Evolutionary conservation across 2,888 invertebrate species (phyloP), one percentile per base, ranked within the genome.

Genomic region (Sabatieria punctata): DNA sequence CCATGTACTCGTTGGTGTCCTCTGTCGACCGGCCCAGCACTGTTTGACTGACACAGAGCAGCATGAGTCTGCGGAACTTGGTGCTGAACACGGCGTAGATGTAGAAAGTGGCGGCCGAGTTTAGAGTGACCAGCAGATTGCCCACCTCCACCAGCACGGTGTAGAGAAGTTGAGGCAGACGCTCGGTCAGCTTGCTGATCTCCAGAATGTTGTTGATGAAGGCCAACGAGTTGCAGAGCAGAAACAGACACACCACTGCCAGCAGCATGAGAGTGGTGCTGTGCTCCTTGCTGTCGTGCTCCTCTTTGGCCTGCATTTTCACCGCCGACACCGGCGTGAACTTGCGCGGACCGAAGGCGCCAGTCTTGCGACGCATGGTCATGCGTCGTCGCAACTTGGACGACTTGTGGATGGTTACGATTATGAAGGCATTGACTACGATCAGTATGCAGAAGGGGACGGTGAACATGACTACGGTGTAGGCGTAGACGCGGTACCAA

Each of bases 101-200:
- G 48, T 63, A 55, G 46, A 58, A 59, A 15, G 61, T 62, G 11
- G 56, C 54, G 8, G 60, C 57, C 2, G 61, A 63, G 49, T 63
- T 63, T 18, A 63, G 45, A 2, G 57, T 57, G 41, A 62, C 59
- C 24, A 62, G 49, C 13, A 60, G 48, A 45, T 62, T 62, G n/a
- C 58, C 57, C 19, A 61, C 48, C 48, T 61, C 54, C 4, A 59
- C 57, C 23, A 4, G 8, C 18, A 36, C 18, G 8, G 36, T 36
- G 13, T 35, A 6, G 6, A 36, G 8, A 18, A 11, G 30, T 30
- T 11, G 8, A 15, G 30, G 15, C 15, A 30, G 8, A 30, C 15
- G 8, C 30, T 8, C 8, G 30, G 8, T 11, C 15, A 11, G 30
- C 8, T 8, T 15, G 8, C 8, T 8, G 30, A 42, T n/a, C 15